A percentile compares a stretch with the other conserved stretches of the same genome.
These are phyloP conservation scores for Cercopithecus mona DNA, from an alignment of 2,113 vertebrate species.

Conservation along the genomic window DNA sequence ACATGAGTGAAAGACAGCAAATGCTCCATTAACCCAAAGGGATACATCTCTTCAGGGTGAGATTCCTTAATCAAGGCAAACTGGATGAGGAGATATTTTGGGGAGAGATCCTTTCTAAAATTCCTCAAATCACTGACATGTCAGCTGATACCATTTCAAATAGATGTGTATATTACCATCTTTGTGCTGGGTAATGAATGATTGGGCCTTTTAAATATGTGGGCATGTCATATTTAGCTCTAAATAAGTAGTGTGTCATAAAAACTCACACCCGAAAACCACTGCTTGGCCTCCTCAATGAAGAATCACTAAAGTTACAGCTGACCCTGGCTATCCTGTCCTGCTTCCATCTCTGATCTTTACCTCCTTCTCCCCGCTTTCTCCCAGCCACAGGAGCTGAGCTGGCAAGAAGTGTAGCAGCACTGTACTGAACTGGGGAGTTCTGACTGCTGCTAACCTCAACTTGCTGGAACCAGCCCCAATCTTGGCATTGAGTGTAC, in stretches of 20 bases:
- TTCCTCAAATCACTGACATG: not conserved
- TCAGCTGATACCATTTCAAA: not conserved
- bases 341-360: not conserved
- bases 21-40: not conserved
- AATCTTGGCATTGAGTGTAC: not conserved
- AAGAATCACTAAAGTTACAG: not conserved
- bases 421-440: rapidly evolving
- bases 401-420: not conserved
- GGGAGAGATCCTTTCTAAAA: not conserved
- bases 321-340: not conserved
- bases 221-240: not conserved
- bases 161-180: not conserved
- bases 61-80: not conserved
- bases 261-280: not conserved
- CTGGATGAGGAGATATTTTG: not conserved
- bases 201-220: not conserved
- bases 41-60: not conserved
- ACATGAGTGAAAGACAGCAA: not conserved
- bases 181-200: not conserved
- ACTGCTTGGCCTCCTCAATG: not conserved
- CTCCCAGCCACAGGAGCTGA: not conserved
- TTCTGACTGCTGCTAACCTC: not conserved
- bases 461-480: not conserved
- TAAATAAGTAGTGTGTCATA: not conserved
- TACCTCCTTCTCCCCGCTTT: not conserved